Percentiles rank a stretch among this genome's conserved stretches.
phyloP scores from a whole-genome alignment of 2,797 vertebrate genomes.

The Spheniscus humboldti region DNA sequence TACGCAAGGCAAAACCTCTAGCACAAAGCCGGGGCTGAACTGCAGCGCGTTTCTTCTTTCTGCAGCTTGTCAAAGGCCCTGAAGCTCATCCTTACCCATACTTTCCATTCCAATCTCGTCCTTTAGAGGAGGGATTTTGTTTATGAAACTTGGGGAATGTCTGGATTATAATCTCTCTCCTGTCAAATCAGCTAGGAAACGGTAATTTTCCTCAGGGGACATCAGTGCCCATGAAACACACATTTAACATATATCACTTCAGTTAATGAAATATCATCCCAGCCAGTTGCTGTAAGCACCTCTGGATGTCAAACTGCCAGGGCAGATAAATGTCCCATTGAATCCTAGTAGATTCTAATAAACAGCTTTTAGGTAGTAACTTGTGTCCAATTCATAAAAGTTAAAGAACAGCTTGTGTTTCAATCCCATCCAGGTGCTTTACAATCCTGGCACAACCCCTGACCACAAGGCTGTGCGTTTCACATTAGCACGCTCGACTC shows the following conservation, averaged over 20 bases:
- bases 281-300: slow-evolving; percentile 36
- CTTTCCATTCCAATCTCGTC: not conserved
- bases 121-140: slow-evolving; percentile 24
- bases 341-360: slow-evolving; percentile 27
- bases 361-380: slow-evolving; percentile 53
- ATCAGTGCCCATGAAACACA: not conserved
- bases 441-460: slow-evolving; percentile 51
- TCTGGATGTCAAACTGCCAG: slow-evolving; percentile 24
- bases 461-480: not conserved
- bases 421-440: slow-evolving; percentile 51
- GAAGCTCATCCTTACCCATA: not conserved
- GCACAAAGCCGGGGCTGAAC: not conserved
- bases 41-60: not conserved
- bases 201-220: slow-evolving; percentile 3
- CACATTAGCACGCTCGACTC: not conserved
- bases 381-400: slow-evolving; percentile 25
- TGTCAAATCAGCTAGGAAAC: not conserved
- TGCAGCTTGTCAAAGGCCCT: not conserved
- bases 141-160: slow-evolving; percentile 7
- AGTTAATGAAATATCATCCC: slow-evolving; percentile 23
- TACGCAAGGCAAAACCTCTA: not conserved
- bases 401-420: slow-evolving; percentile 45
- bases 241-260: slow-evolving; percentile 29
- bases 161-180: slow-evolving; percentile 56
- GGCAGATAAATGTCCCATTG: slow-evolving; percentile 32